A percentile compares a stretch with the other conserved stretches of the same genome.
phyloP scores from a whole-genome alignment of 2,113 vertebrate genomes.

The Stegastes partitus region DNA sequence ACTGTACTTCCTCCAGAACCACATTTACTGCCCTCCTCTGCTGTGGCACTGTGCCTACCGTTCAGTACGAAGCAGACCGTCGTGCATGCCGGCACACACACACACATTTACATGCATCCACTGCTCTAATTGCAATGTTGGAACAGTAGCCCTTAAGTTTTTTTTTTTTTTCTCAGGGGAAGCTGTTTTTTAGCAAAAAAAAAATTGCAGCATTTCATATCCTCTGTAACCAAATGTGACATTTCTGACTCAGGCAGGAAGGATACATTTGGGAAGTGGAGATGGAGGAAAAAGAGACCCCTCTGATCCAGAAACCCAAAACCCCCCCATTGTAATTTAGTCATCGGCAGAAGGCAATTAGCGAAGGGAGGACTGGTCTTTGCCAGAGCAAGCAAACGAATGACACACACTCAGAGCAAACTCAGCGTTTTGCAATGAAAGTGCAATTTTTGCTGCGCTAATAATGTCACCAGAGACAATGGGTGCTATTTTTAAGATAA shows the following conservation, averaged over 20 bases:
- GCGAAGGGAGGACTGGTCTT: constrained; percentile 54
- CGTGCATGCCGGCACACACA: constrained; percentile 19
- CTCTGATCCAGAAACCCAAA: constrained; percentile 69
- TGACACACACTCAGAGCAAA: constrained; percentile 48
- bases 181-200: constrained; percentile 51
- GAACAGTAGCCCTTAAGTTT: constrained; percentile 54
- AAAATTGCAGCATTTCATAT: constrained; percentile 39
- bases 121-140: constrained; percentile 42
- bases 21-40: constrained; percentile 58
- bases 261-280: constrained; percentile 61
- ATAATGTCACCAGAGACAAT: constrained; percentile 52
- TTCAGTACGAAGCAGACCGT: constrained; percentile 25
- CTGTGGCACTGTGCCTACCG: constrained; percentile 38
- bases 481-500: constrained; percentile 44
- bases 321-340: constrained; percentile 74
- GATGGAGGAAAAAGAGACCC: constrained; percentile 39
- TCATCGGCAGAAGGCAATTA: constrained; percentile 74
- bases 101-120: constrained; percentile 31
- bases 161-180: constrained; percentile 1
- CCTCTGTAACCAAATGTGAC: constrained; percentile 63
- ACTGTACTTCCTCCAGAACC: constrained; percentile 71
- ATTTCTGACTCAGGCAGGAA: constrained; percentile 62
- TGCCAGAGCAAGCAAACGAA: constrained; percentile 70
- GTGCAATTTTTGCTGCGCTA: constrained; percentile 38
- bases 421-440: constrained; percentile 35